Evolutionary conservation across 2,797 vertebrate genomes (phyloP).

Genomic region (Aulostomus chinensis): DNA sequence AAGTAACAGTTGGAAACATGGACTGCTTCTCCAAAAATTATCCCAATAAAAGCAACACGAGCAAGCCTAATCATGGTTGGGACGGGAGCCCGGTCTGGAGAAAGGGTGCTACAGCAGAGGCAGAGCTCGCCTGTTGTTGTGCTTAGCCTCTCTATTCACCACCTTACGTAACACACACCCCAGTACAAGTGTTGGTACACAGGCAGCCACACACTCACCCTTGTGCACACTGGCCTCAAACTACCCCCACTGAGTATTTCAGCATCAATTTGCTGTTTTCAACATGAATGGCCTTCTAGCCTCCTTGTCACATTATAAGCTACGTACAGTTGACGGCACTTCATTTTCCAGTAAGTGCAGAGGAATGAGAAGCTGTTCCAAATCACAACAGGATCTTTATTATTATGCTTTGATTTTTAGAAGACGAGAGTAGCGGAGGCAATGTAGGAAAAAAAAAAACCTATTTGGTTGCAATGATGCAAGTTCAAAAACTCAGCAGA

Average conservation of each 20-base stretch:
- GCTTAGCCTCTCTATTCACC: conserved; percentile 6
- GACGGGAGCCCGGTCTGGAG: conserved; percentile 27
- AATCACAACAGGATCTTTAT: background rate
- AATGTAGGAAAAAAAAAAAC: no score
- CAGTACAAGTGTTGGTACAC: background rate
- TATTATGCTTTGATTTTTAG: background rate
- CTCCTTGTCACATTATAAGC: no score
- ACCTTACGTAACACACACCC: conserved; percentile 6
- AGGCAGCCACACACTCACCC: background rate
- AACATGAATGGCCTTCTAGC: background rate
- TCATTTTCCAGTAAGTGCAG: background rate
- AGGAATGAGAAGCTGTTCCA: background rate
- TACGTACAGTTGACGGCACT: background rate
- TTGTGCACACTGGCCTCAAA: conserved; percentile 4
- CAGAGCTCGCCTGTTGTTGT: background rate
- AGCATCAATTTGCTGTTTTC: conserved; percentile 37
- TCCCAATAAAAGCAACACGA: conserved; percentile 36
- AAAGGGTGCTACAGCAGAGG: conserved; percentile 9
- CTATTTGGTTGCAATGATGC: no score
- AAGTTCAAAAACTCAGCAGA: no score
- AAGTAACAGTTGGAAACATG: conserved; percentile 52
- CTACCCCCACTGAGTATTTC: conserved; percentile 22
- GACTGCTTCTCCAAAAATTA: conserved; percentile 50
- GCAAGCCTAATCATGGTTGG: conserved; percentile 37
- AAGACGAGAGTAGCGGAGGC: background rate